A percentile compares a stretch with the other conserved stretches of the same genome.
phyloP scores from a whole-genome alignment of 2,797 vertebrate species.

The Pseudotriccus pelzelni region DNA sequence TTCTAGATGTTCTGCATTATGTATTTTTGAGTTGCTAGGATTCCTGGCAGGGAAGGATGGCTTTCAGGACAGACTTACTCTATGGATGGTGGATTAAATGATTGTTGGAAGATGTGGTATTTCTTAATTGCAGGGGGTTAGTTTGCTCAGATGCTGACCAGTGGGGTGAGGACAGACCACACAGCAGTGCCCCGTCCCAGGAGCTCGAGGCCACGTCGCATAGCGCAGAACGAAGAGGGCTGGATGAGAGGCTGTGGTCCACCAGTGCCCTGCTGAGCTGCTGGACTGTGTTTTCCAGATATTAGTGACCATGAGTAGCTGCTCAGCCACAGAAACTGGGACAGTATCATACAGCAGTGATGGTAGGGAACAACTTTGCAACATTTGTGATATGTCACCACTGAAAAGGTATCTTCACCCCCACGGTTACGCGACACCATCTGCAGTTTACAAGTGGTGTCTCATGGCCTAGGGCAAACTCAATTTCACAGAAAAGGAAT shows the following conservation, averaged over 20 bases:
- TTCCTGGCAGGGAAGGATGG: neutral
- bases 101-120: neutral
- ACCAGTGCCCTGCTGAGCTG: neutral
- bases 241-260: neutral
- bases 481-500: neutral
- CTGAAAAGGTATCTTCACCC: neutral
- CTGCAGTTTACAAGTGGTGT: neutral
- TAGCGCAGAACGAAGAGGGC: neutral
- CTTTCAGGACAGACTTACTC: neutral
- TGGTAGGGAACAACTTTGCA: neutral
- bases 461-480: neutral
- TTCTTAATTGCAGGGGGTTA: neutral
- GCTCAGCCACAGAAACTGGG: neutral
- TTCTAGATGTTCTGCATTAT: neutral
- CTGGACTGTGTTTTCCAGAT: neutral
- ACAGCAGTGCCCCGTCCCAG: neutral
- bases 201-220: neutral
- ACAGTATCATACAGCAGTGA: neutral
- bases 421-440: fast-evolving
- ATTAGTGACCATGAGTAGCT: neutral
- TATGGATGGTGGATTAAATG: neutral
- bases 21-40: neutral
- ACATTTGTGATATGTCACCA: neutral
- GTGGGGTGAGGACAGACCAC: neutral
- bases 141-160: fast-evolving